phyloP scores from a whole-genome alignment of 64 coral and sea anemone species.

The Porites australiensis region DNA sequence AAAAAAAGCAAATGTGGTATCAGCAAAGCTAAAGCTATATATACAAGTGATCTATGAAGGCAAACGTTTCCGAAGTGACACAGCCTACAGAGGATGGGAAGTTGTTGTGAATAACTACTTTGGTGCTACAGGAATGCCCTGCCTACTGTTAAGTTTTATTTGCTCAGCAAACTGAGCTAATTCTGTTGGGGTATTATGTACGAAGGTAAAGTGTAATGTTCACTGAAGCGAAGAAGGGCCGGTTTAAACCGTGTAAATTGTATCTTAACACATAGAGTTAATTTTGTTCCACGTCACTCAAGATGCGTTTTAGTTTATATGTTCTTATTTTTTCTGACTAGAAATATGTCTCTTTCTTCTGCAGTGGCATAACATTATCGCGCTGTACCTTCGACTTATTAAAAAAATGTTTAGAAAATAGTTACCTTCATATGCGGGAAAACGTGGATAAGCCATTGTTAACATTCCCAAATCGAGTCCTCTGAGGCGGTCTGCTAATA shows the following conservation, averaged over 20 bases:
- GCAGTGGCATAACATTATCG: neutral
- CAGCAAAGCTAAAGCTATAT: neutral
- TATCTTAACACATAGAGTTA: neutral
- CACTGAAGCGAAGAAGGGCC: conserved; percentile 19
- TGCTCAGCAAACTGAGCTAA: conserved; percentile 23
- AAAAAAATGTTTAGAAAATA: conserved; percentile 10
- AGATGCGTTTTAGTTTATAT: neutral
- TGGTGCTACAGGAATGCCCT: conserved; percentile 39
- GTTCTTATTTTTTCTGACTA: neutral
- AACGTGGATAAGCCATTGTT: conserved; percentile 76
- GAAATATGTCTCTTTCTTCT: neutral
- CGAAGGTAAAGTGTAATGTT: conserved; percentile 13
- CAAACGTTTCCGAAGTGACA: conserved; percentile 43
- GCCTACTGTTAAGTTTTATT: conserved; percentile 43
- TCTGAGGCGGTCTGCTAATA: neutral
- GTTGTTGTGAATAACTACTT: conserved; percentile 4
- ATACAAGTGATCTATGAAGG: conserved; percentile 34
- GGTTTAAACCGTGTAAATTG: conserved; percentile 9
- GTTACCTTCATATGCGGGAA: conserved; percentile 83
- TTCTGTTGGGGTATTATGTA: conserved; percentile 17
- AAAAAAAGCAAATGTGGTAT: neutral
- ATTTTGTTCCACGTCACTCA: neutral
- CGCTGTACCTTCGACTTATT: neutral
- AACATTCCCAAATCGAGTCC: conserved; percentile 28
- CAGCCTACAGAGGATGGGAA: neutral